Evolutionary conservation across 2,797 vertebrate genomes (phyloP).

Genomic region (Sparidentex hasta): DNA sequence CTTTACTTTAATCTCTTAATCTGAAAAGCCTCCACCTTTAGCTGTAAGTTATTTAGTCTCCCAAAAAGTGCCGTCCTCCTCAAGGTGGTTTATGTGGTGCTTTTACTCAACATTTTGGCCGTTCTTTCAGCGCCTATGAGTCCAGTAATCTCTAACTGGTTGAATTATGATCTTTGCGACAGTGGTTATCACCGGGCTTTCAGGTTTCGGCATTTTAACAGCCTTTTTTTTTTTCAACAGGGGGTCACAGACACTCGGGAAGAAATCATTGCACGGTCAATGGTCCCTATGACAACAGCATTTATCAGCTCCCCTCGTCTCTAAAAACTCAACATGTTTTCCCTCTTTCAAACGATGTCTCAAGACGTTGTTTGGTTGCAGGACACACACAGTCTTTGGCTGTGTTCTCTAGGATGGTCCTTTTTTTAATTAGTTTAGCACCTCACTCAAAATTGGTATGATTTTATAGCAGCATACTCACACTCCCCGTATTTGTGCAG

Average conservation of each 20-base stretch:
- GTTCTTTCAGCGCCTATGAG: constrained; percentile 2
- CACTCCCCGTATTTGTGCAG: constrained; percentile 16
- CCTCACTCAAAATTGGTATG: background rate
- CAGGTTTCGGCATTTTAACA: constrained; percentile 18
- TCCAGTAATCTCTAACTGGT: constrained; percentile 1
- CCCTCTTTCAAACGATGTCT: background rate
- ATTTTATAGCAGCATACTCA: constrained; percentile 34
- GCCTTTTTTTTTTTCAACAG: background rate
- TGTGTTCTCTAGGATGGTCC: background rate
- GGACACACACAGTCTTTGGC: background rate
- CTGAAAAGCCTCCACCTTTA: constrained; percentile 22
- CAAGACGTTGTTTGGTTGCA: background rate
- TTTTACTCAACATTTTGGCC: background rate
- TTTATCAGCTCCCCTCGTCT: constrained; percentile 10
- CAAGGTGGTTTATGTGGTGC: constrained; percentile 3
- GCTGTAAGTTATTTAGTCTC: background rate
- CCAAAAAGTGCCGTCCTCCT: background rate
- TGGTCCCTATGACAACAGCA: background rate
- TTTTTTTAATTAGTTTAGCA: background rate
- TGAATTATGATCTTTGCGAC: constrained; percentile 10
- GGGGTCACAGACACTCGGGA: constrained; percentile 8
- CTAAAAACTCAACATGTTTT: background rate
- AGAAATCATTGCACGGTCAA: constrained; percentile 11
- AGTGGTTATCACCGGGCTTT: constrained; percentile 2
- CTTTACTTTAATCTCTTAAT: constrained; percentile 22